phyloP scores from a whole-genome alignment of 2,888 invertebrate genomes.

The Agrochola litura region DNA sequence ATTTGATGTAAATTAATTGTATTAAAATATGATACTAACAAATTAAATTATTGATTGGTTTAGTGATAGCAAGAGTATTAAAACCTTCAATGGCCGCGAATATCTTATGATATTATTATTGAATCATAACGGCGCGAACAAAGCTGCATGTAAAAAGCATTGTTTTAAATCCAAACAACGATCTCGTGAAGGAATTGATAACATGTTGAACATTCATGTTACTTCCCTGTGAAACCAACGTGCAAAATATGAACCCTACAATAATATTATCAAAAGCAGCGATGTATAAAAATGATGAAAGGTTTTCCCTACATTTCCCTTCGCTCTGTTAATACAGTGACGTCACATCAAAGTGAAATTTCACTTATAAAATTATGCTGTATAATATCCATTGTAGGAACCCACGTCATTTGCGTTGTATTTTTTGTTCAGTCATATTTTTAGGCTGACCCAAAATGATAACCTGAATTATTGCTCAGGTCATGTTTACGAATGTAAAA shows the following conservation, averaged over 20 bases:
- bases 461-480: conserved; percentile 33
- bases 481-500: conserved; percentile 40
- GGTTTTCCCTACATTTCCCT: conserved; percentile 53
- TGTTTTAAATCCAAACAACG: background rate
- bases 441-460: conserved; percentile 40
- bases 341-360: conserved; percentile 50
- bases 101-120: background rate
- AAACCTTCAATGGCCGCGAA: no score
- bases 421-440: conserved; percentile 34
- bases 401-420: conserved; percentile 11
- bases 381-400: conserved; percentile 17
- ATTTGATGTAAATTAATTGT: no score
- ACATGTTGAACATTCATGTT: conserved; percentile 5
- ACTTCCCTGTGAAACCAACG: conserved; percentile 13
- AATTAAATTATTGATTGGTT: background rate
- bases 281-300: conserved; percentile 41
- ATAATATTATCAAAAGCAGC: conserved; percentile 42
- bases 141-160: background rate
- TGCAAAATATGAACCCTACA: conserved; percentile 16
- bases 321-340: conserved; percentile 42
- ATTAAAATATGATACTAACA: no score
- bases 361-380: conserved; percentile 38
- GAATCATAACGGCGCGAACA: no score
- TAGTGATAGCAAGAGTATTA: background rate
- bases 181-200: conserved; percentile 6